phyloP scores from a whole-genome alignment of 2,797 vertebrate genomes.

The Synaphobranchus kaupii region DNA sequence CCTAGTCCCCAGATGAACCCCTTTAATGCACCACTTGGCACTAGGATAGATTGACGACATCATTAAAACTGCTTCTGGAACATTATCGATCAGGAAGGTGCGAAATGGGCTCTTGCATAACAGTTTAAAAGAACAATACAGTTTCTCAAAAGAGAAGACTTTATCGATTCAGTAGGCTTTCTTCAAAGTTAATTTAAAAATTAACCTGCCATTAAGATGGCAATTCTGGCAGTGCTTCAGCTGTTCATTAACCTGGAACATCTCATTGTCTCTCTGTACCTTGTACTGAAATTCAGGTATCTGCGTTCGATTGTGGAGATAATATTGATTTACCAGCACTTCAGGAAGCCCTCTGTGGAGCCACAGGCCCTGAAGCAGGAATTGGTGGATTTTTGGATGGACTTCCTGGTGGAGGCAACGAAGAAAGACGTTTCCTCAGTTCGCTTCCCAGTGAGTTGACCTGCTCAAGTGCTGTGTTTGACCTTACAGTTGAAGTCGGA shows the following conservation, averaged over 20 bases:
- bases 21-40: neutral
- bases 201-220: neutral
- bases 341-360: conserved; percentile 83
- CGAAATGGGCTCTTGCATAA: neutral
- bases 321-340: conserved; percentile 93
- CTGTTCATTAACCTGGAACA: neutral
- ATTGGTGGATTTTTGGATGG: conserved; percentile 98
- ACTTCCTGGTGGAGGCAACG: conserved; percentile 93
- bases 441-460: conserved; percentile 87
- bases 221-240: neutral
- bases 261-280: neutral
- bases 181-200: neutral
- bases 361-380: conserved; percentile 85
- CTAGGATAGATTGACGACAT: neutral
- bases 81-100: neutral
- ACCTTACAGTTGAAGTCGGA: too few relatives aligned
- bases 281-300: conserved; percentile 76
- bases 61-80: neutral
- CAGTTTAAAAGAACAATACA: neutral
- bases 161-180: neutral
- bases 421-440: conserved; percentile 92
- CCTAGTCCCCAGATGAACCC: neutral
- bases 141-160: neutral
- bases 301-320: conserved; percentile 91
- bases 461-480: neutral